Percentiles rank a stretch among this genome's conserved stretches.
These are phyloP conservation scores for Venustoraphidia nigricollis DNA, from an alignment of 2,888 invertebrate genomes.

Conservation along the genomic window DNA sequence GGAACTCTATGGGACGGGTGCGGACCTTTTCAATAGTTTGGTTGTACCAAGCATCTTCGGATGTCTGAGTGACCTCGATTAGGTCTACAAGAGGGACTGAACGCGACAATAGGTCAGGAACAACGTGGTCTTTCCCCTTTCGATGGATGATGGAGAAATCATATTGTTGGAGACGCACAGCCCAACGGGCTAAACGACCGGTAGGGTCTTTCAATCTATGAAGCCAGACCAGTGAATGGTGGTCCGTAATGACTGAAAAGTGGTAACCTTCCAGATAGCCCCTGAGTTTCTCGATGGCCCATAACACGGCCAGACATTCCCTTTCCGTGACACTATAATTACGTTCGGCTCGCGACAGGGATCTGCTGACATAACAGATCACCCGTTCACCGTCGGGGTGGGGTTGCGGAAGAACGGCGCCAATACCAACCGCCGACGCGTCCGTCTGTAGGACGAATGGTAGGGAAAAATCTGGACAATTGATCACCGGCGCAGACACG, in stretches of 20 bases:
- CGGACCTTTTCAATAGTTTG: neutral
- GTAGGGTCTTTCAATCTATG: slow-evolving; percentile 12
- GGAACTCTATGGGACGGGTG: neutral
- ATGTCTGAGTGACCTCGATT: neutral
- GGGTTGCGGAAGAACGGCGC: slow-evolving; percentile 10
- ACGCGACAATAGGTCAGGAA: slow-evolving; percentile 10
- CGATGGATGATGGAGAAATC: slow-evolving; percentile 10
- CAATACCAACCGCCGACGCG: slow-evolving; percentile 7
- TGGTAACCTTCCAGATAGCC: slow-evolving; percentile 13
- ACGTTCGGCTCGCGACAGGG: neutral
- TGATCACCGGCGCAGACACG: slow-evolving; percentile 8
- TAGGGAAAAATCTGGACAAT: slow-evolving; percentile 11
- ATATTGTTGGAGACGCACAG: slow-evolving; percentile 10
- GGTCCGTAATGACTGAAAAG: slow-evolving; percentile 15
- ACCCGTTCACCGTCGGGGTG: slow-evolving; percentile 7
- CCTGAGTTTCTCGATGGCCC: slow-evolving; percentile 13
- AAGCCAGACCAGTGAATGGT: slow-evolving; percentile 14
- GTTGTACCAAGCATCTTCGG: neutral
- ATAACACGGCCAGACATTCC: slow-evolving; percentile 15
- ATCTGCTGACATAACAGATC: slow-evolving; percentile 10
- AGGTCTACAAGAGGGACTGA: neutral
- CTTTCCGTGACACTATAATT: slow-evolving; percentile 3
- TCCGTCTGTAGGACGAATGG: slow-evolving; percentile 8
- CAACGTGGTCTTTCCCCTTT: slow-evolving; percentile 7
- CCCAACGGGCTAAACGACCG: slow-evolving; percentile 10